phyloP scores from a whole-genome alignment of 2,888 invertebrate genomes.

The Pseudococcus viburni region DNA sequence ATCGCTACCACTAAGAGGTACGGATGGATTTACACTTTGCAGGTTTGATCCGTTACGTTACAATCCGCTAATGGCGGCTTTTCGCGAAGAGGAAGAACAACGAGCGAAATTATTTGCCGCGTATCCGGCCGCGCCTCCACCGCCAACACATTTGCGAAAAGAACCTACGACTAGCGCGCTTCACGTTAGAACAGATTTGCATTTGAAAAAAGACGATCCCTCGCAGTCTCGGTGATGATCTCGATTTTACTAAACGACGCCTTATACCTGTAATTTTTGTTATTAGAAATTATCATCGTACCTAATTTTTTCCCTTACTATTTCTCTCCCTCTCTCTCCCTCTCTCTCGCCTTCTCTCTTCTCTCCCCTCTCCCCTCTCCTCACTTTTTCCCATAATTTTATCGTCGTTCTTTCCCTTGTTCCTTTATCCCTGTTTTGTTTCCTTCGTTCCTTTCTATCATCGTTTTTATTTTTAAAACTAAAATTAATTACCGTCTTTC shows the following conservation, averaged over 20 bases:
- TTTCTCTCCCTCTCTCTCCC: background rate
- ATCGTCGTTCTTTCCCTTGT: background rate
- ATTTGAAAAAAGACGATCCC: conserved; percentile 75
- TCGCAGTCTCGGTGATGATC: conserved; percentile 74
- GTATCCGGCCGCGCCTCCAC: conserved; percentile 74
- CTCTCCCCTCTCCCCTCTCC: background rate
- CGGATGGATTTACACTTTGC: conserved; percentile 63
- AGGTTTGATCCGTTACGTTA: conserved; percentile 81
- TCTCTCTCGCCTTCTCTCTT: background rate
- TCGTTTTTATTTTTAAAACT: background rate
- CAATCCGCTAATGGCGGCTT: conserved; percentile 84
- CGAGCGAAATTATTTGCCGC: conserved; percentile 83
- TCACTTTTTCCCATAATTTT: background rate
- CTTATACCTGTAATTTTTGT: conserved; percentile 1
- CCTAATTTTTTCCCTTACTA: background rate
- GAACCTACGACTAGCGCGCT: conserved; percentile 73
- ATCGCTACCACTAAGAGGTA: no score
- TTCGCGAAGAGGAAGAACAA: conserved; percentile 81
- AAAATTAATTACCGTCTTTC: conserved; percentile 53
- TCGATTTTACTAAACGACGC: conserved; percentile 31
- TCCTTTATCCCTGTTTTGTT: background rate
- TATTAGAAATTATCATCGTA: background rate
- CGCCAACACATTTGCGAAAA: conserved; percentile 75
- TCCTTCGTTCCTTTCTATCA: background rate
- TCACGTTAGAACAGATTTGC: conserved; percentile 72